Percentiles rank a stretch among this genome's conserved stretches.
Conservation (phyloP, 2,113 vertebrate genomes). For the Indicator indicator region DNA sequence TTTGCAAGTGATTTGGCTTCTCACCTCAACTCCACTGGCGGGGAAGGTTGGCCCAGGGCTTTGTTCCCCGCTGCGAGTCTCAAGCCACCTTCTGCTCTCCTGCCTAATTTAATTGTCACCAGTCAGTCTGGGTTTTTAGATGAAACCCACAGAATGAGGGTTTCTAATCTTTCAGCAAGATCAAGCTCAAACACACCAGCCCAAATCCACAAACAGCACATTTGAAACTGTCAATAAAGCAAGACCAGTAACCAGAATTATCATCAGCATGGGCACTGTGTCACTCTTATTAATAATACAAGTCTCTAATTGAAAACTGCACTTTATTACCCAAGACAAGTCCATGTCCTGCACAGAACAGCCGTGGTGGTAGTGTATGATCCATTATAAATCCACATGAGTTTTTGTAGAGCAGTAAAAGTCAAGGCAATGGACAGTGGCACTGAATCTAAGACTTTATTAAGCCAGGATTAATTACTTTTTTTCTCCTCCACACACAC, state of each 20-base stretch:
- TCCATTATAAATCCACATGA: background rate
- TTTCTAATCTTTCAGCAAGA: slow-evolving; percentile 1
- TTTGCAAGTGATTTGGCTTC: background rate
- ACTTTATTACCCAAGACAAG: background rate
- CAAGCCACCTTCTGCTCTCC: slow-evolving; percentile 1
- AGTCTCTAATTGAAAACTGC: background rate
- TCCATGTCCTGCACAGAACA: fast-evolving
- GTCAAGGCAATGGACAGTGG: background rate
- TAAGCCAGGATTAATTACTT: background rate
- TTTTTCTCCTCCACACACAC: background rate
- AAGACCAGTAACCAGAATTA: background rate
- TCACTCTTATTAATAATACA: background rate
- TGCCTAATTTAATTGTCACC: slow-evolving; percentile 61
- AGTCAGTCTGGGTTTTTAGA: background rate
- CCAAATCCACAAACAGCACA: background rate
- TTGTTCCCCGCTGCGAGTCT: background rate
- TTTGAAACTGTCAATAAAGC: background rate
- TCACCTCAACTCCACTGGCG: background rate
- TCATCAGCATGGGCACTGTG: fast-evolving
- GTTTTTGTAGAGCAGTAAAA: background rate
- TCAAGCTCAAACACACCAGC: background rate
- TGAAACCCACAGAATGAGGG: background rate
- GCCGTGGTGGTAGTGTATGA: fast-evolving
- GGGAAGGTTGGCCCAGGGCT: background rate
- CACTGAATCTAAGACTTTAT: background rate